These are phyloP conservation scores for Drosophila ananassae DNA, from an alignment of 1,140 invertebrate genomes.

Conservation along the genomic window DNA sequence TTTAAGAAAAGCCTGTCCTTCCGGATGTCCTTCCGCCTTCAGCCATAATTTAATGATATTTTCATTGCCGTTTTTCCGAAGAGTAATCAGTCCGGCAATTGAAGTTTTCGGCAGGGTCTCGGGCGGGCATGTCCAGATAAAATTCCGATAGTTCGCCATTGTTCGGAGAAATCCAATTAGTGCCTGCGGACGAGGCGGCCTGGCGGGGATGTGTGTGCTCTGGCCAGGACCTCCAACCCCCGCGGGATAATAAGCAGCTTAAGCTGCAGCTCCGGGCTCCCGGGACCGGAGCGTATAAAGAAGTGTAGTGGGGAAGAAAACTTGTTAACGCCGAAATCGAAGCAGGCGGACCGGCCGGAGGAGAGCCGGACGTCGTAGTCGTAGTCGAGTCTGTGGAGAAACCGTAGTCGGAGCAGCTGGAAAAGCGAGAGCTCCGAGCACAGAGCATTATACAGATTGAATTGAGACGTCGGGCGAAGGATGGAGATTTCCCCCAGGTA, in stretches of 20 bases:
- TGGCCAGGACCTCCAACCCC: constrained; percentile 5
- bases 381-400: background rate
- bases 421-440: constrained; percentile 1
- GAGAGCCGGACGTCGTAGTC: no score
- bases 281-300: constrained; percentile 34
- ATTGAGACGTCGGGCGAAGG: constrained; percentile 43
- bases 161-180: constrained; percentile 68
- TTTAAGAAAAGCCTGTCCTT: background rate
- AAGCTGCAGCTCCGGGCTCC: constrained; percentile 28
- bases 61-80: constrained; percentile 11
- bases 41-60: constrained; percentile 11
- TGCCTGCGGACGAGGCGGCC: constrained; percentile 29
- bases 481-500: constrained; percentile 74
- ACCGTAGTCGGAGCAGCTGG: background rate
- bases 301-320: constrained; percentile 53
- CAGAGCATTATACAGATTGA: constrained; percentile 48
- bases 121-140: constrained; percentile 6
- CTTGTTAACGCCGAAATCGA: constrained; percentile 71
- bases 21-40: background rate
- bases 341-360: constrained; percentile 14
- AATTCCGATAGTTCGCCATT: constrained; percentile 37
- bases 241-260: constrained; percentile 78
- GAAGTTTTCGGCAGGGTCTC: constrained; percentile 16
- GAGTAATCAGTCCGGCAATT: constrained; percentile 44
- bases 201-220: background rate